Evolutionary conservation across 2,797 vertebrate species (phyloP).

Genomic region (Liparis tanakae): DNA sequence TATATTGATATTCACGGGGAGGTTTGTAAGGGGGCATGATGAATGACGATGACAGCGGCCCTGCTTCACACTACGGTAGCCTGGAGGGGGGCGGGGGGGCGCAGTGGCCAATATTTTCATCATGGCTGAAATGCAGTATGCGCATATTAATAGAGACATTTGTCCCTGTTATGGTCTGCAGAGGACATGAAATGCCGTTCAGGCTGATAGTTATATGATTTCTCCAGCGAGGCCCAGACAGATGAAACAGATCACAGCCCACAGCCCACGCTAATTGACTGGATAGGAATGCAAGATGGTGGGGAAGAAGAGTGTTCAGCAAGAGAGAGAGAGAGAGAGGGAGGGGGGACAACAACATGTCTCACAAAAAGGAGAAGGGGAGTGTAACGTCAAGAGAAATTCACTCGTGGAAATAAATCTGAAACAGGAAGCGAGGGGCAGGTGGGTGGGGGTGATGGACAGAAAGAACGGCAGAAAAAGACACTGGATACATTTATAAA

Average conservation of each 20-base stretch:
- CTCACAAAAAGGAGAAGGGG: background rate
- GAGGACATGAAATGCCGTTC: constrained; percentile 55
- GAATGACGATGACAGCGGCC: constrained; percentile 62
- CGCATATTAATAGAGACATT: constrained; percentile 63
- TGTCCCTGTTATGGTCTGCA: constrained; percentile 51
- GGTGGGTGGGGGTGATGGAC: constrained; percentile 16
- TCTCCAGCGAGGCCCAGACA: constrained; percentile 36
- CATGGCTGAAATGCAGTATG: constrained; percentile 33
- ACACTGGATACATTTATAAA: constrained; percentile 40
- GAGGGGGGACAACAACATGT: background rate
- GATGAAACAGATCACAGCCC: constrained; percentile 56
- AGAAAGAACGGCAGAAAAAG: constrained; percentile 30
- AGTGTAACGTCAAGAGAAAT: constrained; percentile 34
- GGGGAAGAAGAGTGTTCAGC: constrained; percentile 24
- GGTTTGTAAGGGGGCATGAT: constrained; percentile 47
- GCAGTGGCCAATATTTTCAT: constrained; percentile 41
- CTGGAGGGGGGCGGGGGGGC: background rate
- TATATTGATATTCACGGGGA: constrained; percentile 69
- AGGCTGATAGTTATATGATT: constrained; percentile 56
- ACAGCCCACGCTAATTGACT: constrained; percentile 33
- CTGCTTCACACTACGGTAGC: constrained; percentile 23
- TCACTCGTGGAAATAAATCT: constrained; percentile 56
- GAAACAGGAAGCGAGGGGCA: constrained; percentile 34
- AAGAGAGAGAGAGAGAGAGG: background rate
- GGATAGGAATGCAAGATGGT: constrained; percentile 40